These are phyloP conservation scores for Bubo scandiacus DNA, from an alignment of 2,113 vertebrate species.

Conservation along the genomic window DNA sequence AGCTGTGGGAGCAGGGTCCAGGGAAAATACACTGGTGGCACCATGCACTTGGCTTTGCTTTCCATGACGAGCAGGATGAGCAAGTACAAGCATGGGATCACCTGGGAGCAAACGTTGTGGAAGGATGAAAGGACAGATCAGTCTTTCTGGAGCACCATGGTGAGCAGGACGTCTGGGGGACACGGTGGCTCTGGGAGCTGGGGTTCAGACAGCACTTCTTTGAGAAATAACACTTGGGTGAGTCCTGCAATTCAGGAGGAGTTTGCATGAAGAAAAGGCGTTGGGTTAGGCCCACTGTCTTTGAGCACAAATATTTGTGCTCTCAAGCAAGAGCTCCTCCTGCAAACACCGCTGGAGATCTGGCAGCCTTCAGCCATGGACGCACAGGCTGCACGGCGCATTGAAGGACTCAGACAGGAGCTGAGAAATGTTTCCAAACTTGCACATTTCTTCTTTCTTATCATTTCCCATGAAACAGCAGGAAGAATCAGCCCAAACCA, in stretches of 20 bases:
- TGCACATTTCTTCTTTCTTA: background rate
- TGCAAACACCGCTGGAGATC: background rate
- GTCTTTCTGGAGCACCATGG: background rate
- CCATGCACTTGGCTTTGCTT: background rate
- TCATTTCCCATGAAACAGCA: background rate
- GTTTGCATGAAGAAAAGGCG: background rate
- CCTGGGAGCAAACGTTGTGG: background rate
- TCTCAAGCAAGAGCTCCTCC: background rate
- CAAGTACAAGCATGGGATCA: accelerated
- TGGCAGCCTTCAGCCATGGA: background rate
- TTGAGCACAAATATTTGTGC: background rate
- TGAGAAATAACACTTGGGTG: background rate
- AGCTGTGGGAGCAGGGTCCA: background rate
- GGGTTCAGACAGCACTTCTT: background rate
- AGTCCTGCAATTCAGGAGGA: background rate
- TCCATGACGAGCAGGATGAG: background rate
- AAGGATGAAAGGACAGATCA: background rate
- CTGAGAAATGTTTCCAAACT: background rate
- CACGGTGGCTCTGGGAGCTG: background rate
- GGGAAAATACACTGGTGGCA: background rate
- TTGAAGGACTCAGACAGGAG: background rate
- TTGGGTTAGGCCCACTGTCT: background rate
- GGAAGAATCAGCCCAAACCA: background rate
- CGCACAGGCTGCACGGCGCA: accelerated
- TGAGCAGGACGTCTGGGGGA: background rate